These are phyloP conservation scores for Amphimallon solstitiale DNA, from an alignment of 2,888 invertebrate species.

Conservation along the genomic window DNA sequence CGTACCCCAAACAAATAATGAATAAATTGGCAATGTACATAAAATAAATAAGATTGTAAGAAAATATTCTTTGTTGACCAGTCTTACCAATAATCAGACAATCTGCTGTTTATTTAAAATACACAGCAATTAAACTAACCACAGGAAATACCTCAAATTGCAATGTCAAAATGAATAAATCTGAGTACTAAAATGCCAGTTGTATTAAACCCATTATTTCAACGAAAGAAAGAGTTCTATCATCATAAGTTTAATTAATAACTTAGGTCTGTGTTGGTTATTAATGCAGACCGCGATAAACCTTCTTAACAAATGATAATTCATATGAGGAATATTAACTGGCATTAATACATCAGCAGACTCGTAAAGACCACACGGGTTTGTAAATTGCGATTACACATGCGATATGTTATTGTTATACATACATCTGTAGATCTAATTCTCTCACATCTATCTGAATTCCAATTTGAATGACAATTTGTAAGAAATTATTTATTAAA, in stretches of 20 bases:
- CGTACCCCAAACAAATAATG: no score
- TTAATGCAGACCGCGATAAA: slow-evolving; percentile 20
- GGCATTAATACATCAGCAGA: slow-evolving; percentile 25
- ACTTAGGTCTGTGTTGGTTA: background rate
- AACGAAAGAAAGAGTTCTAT: slow-evolving; percentile 3
- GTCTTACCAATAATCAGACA: background rate
- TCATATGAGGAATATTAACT: slow-evolving; percentile 18
- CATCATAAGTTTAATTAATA: slow-evolving; percentile 11
- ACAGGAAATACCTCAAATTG: slow-evolving; percentile 1
- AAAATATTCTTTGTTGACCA: background rate
- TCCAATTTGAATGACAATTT: no score
- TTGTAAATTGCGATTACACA: slow-evolving; percentile 1
- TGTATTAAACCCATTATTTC: slow-evolving; percentile 9
- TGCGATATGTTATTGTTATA: slow-evolving; percentile 1
- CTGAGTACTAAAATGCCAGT: background rate
- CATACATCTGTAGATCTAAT: no score
- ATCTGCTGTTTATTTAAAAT: no score
- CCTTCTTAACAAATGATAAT: slow-evolving; percentile 21
- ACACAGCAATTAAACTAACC: background rate
- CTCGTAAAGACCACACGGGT: slow-evolving; percentile 7
- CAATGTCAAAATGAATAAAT: background rate
- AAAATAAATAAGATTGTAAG: no score
- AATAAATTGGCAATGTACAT: no score
- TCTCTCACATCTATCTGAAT: no score
- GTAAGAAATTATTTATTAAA: no score